Conservation (phyloP, 2,888 invertebrate genomes). For the Dolomedes plantarius region DNA sequence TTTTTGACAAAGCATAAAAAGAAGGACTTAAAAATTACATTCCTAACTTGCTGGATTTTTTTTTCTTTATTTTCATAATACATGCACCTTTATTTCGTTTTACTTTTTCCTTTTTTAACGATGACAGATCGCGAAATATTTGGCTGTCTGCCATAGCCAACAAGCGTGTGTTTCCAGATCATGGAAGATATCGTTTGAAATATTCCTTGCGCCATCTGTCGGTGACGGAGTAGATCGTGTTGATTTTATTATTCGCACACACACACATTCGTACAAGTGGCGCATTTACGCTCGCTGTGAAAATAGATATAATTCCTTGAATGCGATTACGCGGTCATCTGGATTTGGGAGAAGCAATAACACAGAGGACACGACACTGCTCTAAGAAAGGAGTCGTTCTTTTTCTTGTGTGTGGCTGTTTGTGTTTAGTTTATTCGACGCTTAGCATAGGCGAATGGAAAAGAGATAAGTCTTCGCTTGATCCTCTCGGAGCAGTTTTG, state of each 20-base stretch:
- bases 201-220: constrained; percentile 16
- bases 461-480: too few species aligned
- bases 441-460: too few species aligned
- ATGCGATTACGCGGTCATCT: background rate
- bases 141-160: background rate
- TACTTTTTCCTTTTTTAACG: background rate
- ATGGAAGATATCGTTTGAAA: background rate
- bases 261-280: background rate
- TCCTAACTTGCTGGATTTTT: too few species aligned
- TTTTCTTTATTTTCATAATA: too few species aligned
- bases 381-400: too few species aligned
- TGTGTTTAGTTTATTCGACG: too few species aligned
- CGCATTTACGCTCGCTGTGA: background rate
- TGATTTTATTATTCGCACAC: constrained; percentile 20
- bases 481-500: too few species aligned
- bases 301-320: background rate
- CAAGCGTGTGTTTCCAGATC: background rate
- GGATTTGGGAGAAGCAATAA: background rate
- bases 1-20: too few species aligned
- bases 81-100: too few species aligned
- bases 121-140: background rate
- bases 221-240: constrained; percentile 4
- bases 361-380: too few species aligned
- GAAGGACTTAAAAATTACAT: too few species aligned
- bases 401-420: too few species aligned